These are phyloP conservation scores for Schrankia costaestrigalis DNA, from an alignment of 2,888 invertebrate species.

Conservation along the genomic window DNA sequence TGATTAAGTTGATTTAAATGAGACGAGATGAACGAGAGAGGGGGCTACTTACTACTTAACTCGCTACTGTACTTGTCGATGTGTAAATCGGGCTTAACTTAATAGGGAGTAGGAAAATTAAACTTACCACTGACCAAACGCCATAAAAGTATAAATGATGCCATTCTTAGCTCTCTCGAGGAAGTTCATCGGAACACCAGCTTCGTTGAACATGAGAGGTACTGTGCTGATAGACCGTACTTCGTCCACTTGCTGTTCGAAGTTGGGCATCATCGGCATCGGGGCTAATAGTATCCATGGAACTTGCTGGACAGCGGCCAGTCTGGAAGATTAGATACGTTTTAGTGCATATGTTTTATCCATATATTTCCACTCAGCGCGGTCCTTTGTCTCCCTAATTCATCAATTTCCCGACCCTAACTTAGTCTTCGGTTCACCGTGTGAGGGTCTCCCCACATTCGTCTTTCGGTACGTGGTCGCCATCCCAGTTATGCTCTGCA, in stretches of 20 bases:
- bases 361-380: not conserved
- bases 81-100: not conserved
- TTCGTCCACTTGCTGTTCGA: slow-evolving; percentile 49
- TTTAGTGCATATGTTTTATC: not conserved
- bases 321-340: slow-evolving; percentile 31
- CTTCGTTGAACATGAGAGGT: slow-evolving; percentile 40
- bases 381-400: not conserved
- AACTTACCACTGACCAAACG: slow-evolving; percentile 37
- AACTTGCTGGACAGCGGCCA: slow-evolving; percentile 49
- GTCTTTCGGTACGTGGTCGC: no score
- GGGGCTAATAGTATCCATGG: slow-evolving; percentile 58
- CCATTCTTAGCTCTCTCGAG: slow-evolving; percentile 40
- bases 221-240: slow-evolving; percentile 41
- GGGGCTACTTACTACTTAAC: no score
- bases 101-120: not conserved
- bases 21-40: no score
- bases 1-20: no score
- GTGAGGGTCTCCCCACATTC: no score
- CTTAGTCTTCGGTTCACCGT: not conserved
- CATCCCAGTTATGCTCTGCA: no score
- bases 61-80: no score
- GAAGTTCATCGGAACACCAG: slow-evolving; percentile 45
- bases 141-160: slow-evolving; percentile 22
- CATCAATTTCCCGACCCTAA: not conserved
- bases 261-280: slow-evolving; percentile 33